Conservation (phyloP, 2,888 invertebrate genomes). For the Tubulanus polymorphus region DNA sequence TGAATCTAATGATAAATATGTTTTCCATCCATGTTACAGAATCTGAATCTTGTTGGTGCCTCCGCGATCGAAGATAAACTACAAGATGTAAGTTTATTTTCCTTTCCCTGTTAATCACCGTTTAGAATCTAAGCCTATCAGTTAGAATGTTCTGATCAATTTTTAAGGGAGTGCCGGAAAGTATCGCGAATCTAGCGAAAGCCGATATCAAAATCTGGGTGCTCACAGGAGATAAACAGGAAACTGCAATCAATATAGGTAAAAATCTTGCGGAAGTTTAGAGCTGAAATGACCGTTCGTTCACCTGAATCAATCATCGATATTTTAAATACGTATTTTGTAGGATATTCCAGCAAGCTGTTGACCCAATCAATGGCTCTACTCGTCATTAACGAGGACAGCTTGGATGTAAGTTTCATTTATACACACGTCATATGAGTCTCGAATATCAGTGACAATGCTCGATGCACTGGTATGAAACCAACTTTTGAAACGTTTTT, state of each 20-base stretch:
- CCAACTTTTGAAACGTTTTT: too few relatives aligned
- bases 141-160: background rate
- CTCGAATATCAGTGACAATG: too few relatives aligned
- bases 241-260: conserved; percentile 98
- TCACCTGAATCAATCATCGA: background rate
- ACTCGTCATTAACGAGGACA: conserved; percentile 82
- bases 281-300: background rate
- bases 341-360: conserved; percentile 81
- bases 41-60: conserved; percentile 83
- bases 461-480: too few relatives aligned
- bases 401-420: conserved; percentile 83
- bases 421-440: too few relatives aligned
- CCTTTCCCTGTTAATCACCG: background rate
- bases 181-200: conserved; percentile 83
- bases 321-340: conserved; percentile 15
- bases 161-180: conserved; percentile 76
- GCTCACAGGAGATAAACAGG: conserved; percentile 97
- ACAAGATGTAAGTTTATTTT: conserved; percentile 62
- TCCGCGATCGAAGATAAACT: conserved; percentile 98
- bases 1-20: too few relatives aligned
- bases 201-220: conserved; percentile 89
- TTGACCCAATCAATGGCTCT: conserved; percentile 82
- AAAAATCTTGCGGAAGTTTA: too few relatives aligned
- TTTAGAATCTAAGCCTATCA: background rate
- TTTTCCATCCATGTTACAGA: conserved; percentile 50